These are phyloP conservation scores for Octonoba sinensis DNA, from an alignment of 2,888 invertebrate genomes.

Conservation along the genomic window DNA sequence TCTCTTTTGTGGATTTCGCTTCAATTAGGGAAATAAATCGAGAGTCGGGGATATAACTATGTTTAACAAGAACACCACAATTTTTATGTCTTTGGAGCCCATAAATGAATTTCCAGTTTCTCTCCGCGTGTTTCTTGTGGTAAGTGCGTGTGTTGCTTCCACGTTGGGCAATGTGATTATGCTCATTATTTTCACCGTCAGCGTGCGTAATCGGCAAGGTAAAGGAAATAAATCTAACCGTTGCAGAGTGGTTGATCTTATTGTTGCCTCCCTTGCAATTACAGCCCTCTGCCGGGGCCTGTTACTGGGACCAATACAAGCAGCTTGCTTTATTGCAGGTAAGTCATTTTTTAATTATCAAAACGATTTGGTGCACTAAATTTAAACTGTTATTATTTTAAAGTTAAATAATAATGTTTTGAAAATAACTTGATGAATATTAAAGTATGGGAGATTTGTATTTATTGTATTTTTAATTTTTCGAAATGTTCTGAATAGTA, in stretches of 20 bases:
- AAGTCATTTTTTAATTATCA: slow-evolving; percentile 6
- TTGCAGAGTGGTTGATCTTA: slow-evolving; percentile 38
- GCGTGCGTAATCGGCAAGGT: slow-evolving; percentile 3
- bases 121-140: slow-evolving; percentile 20
- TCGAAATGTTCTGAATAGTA: too few relatives aligned
- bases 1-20: too few relatives aligned
- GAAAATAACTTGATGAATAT: too few relatives aligned
- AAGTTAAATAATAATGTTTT: too few relatives aligned
- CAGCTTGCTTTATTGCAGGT: slow-evolving; percentile 45
- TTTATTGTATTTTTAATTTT: too few relatives aligned
- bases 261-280: slow-evolving; percentile 37
- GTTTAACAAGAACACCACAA: neutral
- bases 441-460: too few relatives aligned
- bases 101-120: slow-evolving; percentile 6
- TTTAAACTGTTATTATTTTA: too few relatives aligned
- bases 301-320: slow-evolving; percentile 25
- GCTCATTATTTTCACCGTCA: slow-evolving; percentile 26
- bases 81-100: neutral
- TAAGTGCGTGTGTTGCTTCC: slow-evolving; percentile 23
- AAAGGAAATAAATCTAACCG: slow-evolving; percentile 16
- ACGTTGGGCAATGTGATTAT: slow-evolving; percentile 39
- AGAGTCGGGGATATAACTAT: too few relatives aligned
- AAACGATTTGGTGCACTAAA: too few relatives aligned
- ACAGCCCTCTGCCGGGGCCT: slow-evolving; percentile 25
- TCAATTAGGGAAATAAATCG: too few relatives aligned